Conservation (phyloP, 2,113 vertebrate genomes). For the Corynorhinus townsendii region DNA sequence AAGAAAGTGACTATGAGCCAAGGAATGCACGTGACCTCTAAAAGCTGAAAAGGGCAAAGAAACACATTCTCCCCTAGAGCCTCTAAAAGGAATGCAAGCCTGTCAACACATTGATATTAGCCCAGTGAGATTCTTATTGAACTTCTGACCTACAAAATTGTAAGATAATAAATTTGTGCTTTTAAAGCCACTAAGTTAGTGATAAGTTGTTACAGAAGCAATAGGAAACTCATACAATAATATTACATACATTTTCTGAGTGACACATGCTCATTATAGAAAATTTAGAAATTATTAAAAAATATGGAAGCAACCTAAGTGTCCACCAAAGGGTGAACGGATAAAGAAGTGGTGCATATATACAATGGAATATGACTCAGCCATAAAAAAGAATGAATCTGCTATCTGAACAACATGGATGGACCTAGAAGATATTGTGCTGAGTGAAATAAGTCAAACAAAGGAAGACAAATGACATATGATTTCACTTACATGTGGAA, state of each 20-base stretch:
- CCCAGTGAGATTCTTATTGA: background rate
- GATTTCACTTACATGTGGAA: background rate
- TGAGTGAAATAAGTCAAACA: background rate
- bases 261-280: background rate
- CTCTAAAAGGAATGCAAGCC: background rate
- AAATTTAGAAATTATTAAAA: background rate
- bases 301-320: too few relatives aligned
- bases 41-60: background rate
- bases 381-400: too few relatives aligned
- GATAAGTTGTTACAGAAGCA: conserved; percentile 11
- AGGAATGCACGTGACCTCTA: background rate
- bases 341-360: too few relatives aligned
- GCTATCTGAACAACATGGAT: background rate
- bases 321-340: too few relatives aligned
- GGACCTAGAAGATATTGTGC: background rate
- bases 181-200: conserved; percentile 16
- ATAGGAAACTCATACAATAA: background rate
- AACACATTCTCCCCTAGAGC: background rate
- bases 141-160: background rate
- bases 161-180: background rate
- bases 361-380: too few relatives aligned
- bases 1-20: background rate
- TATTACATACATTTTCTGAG: background rate
- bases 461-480: background rate
- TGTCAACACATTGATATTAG: background rate